These are phyloP conservation scores for Seira ritae DNA, from an alignment of 2,888 invertebrate genomes.

Conservation along the genomic window DNA sequence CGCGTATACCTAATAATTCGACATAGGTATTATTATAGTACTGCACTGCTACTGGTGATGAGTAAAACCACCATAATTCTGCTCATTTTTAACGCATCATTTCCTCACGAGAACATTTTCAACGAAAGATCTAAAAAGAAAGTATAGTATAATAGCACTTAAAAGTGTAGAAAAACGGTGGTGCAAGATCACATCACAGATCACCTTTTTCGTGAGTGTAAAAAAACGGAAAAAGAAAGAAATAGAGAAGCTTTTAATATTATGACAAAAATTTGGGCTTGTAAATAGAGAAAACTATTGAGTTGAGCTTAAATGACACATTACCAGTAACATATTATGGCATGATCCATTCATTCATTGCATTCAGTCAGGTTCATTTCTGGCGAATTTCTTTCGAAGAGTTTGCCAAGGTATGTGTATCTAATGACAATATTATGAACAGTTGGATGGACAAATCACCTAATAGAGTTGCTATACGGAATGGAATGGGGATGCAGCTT, in stretches of 20 bases:
- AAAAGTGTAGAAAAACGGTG: conserved; percentile 23
- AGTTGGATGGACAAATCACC: no score
- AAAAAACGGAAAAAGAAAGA: conserved; percentile 2
- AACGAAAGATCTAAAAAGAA: conserved; percentile 2
- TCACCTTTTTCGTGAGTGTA: not conserved
- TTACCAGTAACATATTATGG: not conserved
- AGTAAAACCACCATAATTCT: conserved; percentile 72
- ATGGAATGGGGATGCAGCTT: no score
- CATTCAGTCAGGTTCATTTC: not conserved
- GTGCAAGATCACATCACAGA: conserved; percentile 18
- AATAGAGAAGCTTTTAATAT: not conserved
- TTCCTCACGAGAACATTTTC: conserved; percentile 72
- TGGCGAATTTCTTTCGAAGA: no score
- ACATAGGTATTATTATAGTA: no score
- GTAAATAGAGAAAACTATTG: no score
- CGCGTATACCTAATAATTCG: conserved; percentile 23
- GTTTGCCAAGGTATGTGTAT: no score
- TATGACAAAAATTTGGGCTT: not conserved
- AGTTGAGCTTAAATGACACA: not conserved
- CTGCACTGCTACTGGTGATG: conserved; percentile 65
- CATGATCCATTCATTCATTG: not conserved
- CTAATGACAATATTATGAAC: no score
- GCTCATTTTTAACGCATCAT: conserved; percentile 73
- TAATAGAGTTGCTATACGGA: no score
- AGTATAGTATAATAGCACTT: no score